Conservation (phyloP, 2,113 vertebrate genomes). For the Tachysurus fulvidraco region DNA sequence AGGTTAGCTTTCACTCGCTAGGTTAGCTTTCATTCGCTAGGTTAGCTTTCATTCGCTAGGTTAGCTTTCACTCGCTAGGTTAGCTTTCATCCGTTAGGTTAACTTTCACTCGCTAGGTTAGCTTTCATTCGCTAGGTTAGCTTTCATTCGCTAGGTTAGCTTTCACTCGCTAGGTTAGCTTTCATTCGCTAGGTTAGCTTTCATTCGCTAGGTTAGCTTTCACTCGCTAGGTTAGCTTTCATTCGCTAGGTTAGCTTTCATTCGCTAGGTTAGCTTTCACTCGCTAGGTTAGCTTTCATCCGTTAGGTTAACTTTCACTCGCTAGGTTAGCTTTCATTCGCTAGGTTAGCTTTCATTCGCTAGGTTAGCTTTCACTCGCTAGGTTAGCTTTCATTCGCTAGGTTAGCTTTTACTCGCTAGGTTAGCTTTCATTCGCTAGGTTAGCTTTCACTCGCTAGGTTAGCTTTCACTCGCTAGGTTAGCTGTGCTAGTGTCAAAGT, state of each 20-base stretch:
- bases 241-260: no score
- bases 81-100: not conserved
- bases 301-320: no score
- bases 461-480: not conserved
- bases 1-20: not conserved
- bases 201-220: not conserved
- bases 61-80: no score
- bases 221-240: no score
- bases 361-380: not conserved
- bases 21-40: not conserved
- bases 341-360: no score
- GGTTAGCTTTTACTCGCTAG: not conserved
- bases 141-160: no score
- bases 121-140: no score
- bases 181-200: not conserved
- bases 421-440: not conserved
- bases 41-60: no score
- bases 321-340: no score
- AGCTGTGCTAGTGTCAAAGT: not conserved
- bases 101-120: no score
- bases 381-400: not conserved
- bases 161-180: not conserved
- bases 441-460: not conserved
- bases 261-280: no score
- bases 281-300: no score